Percentiles rank a stretch among this genome's conserved stretches.
Conservation (phyloP, 1,140 invertebrate species). For the Drosophila orena region DNA sequence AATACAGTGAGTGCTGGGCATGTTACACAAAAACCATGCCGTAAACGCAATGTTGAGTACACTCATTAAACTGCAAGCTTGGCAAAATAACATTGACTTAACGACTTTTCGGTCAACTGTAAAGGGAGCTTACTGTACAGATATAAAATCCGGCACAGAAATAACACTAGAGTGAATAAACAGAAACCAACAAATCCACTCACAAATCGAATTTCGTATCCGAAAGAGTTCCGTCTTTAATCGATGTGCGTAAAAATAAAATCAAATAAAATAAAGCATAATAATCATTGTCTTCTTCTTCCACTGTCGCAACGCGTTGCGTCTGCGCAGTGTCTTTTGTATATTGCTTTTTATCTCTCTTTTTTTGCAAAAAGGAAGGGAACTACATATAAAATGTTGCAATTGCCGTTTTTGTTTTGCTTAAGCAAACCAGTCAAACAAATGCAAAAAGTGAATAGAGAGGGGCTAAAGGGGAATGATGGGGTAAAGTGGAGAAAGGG, state of each 20-base stretch:
- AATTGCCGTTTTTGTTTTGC: slow-evolving; percentile 54
- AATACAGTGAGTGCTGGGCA: not conserved
- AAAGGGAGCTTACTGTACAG: not conserved
- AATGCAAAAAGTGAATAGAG: slow-evolving; percentile 30
- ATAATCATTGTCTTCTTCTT: slow-evolving; percentile 29
- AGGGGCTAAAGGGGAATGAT: not conserved
- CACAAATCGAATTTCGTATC: slow-evolving; percentile 24
- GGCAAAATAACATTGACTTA: too few relatives aligned
- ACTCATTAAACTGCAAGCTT: too few relatives aligned
- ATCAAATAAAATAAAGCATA: slow-evolving; percentile 34
- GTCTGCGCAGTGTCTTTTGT: slow-evolving; percentile 42
- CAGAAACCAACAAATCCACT: not conserved
- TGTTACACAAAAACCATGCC: not conserved
- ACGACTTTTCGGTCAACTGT: not conserved
- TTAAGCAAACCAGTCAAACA: slow-evolving; percentile 51
- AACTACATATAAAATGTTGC: slow-evolving; percentile 42
- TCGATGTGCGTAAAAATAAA: slow-evolving; percentile 28
- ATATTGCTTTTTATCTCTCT: slow-evolving; percentile 3
- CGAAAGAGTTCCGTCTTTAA: slow-evolving; percentile 29
- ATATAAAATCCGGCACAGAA: slow-evolving; percentile 32
- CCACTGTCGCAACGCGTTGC: slow-evolving; percentile 45
- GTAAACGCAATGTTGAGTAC: too few relatives aligned
- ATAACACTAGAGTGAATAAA: not conserved
- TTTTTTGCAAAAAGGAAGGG: slow-evolving; percentile 7
- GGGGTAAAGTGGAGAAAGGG: slow-evolving; percentile 5